A percentile compares a stretch with the other conserved stretches of the same genome.
Evolutionary conservation across 2,888 invertebrate species (phyloP).

Genomic region (Scaptomyza polygonia): DNA sequence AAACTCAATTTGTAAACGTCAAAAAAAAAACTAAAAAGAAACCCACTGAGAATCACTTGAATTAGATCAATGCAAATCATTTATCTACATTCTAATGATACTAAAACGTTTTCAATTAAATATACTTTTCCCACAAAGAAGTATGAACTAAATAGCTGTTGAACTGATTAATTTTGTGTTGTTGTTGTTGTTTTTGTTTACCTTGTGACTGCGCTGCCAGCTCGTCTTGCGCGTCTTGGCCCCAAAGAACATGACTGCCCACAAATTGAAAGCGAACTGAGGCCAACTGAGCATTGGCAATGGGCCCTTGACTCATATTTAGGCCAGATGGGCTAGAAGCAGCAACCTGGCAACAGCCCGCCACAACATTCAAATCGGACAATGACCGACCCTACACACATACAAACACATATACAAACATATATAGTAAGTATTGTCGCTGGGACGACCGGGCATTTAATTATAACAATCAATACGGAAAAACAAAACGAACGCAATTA

Average conservation of each 20-base stretch:
- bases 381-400: slow-evolving; percentile 22
- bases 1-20: slow-evolving; percentile 8
- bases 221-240: slow-evolving; percentile 45
- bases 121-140: too few species aligned
- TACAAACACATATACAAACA: neutral
- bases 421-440: slow-evolving; percentile 7
- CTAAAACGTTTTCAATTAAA: neutral
- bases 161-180: slow-evolving; percentile 23
- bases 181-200: slow-evolving; percentile 14
- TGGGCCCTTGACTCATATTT: slow-evolving; percentile 27
- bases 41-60: neutral
- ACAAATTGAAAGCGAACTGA: slow-evolving; percentile 67
- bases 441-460: slow-evolving; percentile 23
- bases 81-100: too few species aligned
- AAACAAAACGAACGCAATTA: slow-evolving; percentile 4
- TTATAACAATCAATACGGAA: slow-evolving; percentile 51
- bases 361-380: slow-evolving; percentile 63
- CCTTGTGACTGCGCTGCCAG: slow-evolving; percentile 56
- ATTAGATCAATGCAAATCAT: neutral
- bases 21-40: neutral
- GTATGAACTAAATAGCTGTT: neutral
- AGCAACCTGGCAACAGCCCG: slow-evolving; percentile 69
- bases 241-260: slow-evolving; percentile 67
- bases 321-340: slow-evolving; percentile 9
- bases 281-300: slow-evolving; percentile 13